Conservation (phyloP, 2,797 vertebrate species). For the Capromys pilorides region DNA sequence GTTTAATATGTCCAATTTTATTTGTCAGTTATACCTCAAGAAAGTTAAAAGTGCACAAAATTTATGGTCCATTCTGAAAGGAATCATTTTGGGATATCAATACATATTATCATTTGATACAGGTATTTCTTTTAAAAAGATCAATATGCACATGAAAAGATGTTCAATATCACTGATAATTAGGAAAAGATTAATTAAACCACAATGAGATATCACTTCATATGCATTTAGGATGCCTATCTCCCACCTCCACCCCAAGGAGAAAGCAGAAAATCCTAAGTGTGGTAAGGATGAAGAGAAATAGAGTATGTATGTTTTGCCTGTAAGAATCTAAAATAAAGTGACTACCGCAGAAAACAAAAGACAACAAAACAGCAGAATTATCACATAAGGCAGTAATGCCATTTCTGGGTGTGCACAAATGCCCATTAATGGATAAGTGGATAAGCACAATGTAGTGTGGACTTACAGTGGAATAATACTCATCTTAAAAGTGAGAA, state of each 20-base stretch:
- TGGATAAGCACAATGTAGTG: neutral
- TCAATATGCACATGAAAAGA: neutral
- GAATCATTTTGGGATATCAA: neutral
- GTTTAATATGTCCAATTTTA: neutral
- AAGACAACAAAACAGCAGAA: neutral
- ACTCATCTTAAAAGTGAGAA: neutral
- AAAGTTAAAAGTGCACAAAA: neutral
- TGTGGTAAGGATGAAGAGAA: neutral
- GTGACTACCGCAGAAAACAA: neutral
- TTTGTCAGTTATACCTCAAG: neutral
- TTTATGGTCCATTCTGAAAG: neutral
- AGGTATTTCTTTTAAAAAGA: conserved; percentile 20
- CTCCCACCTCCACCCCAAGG: neutral
- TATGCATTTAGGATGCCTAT: neutral
- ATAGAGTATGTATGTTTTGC: neutral
- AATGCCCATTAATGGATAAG: neutral
- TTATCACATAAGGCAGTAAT: neutral
- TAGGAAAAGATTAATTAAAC: conserved; percentile 10
- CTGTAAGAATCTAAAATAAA: neutral
- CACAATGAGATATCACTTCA: no score
- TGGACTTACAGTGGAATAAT: neutral
- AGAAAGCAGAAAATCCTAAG: neutral
- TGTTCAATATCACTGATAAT: neutral
- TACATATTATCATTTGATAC: neutral
- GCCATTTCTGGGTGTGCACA: neutral